Evolutionary conservation across 2,888 invertebrate genomes (phyloP).

Genomic region (Sarcophaga variegata): DNA sequence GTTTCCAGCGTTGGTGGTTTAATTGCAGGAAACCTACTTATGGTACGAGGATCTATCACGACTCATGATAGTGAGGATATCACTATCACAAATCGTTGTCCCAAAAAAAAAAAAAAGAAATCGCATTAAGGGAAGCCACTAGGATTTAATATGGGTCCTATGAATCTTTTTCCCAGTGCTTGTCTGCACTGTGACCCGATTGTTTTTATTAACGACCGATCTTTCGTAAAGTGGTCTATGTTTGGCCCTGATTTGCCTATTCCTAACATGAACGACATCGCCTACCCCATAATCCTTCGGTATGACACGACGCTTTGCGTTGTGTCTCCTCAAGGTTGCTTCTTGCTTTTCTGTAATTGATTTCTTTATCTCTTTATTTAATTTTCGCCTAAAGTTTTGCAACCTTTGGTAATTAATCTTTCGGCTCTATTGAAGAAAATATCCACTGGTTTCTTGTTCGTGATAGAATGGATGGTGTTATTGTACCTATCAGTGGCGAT

Average conservation of each 20-base stretch:
- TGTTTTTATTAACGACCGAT: no score
- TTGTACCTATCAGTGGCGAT: constrained; percentile 16
- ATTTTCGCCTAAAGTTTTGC: background rate
- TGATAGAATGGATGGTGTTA: background rate
- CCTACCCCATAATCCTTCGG: no score
- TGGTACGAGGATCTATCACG: constrained; percentile 12
- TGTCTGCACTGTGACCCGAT: no score
- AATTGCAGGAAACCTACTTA: background rate
- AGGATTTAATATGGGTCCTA: background rate
- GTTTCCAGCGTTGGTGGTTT: no score
- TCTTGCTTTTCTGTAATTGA: no score
- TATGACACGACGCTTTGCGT: no score
- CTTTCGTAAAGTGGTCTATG: no score
- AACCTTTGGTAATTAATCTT: constrained; percentile 11
- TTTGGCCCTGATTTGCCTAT: no score
- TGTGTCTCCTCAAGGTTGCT: no score
- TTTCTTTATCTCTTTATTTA: no score
- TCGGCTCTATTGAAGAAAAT: constrained; percentile 62
- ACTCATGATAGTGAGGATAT: background rate
- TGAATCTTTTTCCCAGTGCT: no score
- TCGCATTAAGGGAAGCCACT: constrained; percentile 6
- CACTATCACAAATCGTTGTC: background rate
- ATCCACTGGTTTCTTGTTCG: constrained; percentile 61
- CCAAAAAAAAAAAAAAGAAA: constrained; percentile 1
- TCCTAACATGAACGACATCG: no score